Conservation (phyloP, 2,797 vertebrate genomes). For the Eulemur albifrons region DNA sequence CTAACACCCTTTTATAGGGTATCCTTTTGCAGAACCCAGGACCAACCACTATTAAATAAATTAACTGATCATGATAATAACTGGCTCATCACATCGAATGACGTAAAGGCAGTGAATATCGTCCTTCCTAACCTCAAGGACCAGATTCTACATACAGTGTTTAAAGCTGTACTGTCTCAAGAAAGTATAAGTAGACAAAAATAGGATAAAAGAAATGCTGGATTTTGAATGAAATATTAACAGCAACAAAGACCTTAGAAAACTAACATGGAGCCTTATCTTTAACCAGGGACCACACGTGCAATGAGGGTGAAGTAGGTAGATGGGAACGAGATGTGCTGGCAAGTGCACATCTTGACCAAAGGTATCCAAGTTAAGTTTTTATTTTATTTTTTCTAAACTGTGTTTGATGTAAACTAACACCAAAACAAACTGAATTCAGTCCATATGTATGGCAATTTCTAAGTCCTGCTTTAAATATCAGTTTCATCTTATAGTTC, state of each 20-base stretch:
- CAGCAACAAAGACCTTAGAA: background rate
- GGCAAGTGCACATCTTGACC: background rate
- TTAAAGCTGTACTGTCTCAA: background rate
- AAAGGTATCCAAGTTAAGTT: background rate
- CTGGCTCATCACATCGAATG: background rate
- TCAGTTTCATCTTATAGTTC: background rate
- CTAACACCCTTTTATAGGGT: background rate
- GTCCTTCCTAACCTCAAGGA: background rate
- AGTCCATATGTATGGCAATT: background rate
- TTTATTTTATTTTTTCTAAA: background rate
- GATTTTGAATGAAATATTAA: background rate
- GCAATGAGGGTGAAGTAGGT: background rate
- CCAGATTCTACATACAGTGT: background rate
- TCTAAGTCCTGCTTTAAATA: background rate
- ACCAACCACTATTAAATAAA: background rate
- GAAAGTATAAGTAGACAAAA: background rate
- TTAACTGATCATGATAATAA: background rate
- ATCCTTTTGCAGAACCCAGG: background rate
- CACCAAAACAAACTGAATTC: background rate
- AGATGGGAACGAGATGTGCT: background rate
- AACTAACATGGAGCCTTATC: background rate
- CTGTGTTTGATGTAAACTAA: background rate
- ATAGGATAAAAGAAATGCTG: background rate
- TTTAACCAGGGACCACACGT: background rate
- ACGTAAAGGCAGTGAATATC: background rate